phyloP scores from a whole-genome alignment of 1,140 invertebrate genomes.

The Macrobrachium rosenbergii region DNA sequence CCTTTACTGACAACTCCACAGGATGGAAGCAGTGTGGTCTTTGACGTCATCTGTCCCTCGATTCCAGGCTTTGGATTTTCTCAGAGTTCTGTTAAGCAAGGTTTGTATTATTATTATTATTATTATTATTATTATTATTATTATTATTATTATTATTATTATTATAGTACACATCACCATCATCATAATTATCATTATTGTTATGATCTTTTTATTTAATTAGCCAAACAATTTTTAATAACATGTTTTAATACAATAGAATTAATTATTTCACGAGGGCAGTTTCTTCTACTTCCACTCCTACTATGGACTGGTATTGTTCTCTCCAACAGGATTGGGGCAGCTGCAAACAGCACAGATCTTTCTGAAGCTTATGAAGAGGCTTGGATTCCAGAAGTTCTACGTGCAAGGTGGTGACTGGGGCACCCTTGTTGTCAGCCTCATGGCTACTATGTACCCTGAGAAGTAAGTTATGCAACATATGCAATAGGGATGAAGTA shows the following conservation, averaged over 20 bases:
- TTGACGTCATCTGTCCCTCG: slow-evolving; percentile 86
- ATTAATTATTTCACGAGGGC: background rate
- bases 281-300: too few relatives aligned
- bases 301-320: too few relatives aligned
- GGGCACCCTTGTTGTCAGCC: slow-evolving; percentile 77
- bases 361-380: slow-evolving; percentile 86
- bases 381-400: slow-evolving; percentile 82
- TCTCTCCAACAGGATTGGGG: slow-evolving; percentile 68
- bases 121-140: background rate
- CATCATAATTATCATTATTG: background rate
- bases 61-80: slow-evolving; percentile 90
- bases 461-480: slow-evolving; percentile 69
- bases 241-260: background rate
- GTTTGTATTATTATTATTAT: slow-evolving; percentile 28
- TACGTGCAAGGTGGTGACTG: slow-evolving; percentile 90
- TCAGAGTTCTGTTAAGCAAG: slow-evolving; percentile 74
- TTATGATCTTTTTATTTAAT: too few relatives aligned
- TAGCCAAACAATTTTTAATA: too few relatives aligned
- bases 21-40: slow-evolving; percentile 77
- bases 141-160: too few relatives aligned
- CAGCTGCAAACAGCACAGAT: slow-evolving; percentile 78
- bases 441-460: slow-evolving; percentile 79
- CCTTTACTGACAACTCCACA: slow-evolving; percentile 77
- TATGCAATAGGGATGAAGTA: background rate
- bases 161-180: too few relatives aligned